Percentiles rank a stretch among this genome's conserved stretches.
Evolutionary conservation across 1,140 invertebrate species (phyloP).

Genomic region (Proctacanthus coquilletti): DNA sequence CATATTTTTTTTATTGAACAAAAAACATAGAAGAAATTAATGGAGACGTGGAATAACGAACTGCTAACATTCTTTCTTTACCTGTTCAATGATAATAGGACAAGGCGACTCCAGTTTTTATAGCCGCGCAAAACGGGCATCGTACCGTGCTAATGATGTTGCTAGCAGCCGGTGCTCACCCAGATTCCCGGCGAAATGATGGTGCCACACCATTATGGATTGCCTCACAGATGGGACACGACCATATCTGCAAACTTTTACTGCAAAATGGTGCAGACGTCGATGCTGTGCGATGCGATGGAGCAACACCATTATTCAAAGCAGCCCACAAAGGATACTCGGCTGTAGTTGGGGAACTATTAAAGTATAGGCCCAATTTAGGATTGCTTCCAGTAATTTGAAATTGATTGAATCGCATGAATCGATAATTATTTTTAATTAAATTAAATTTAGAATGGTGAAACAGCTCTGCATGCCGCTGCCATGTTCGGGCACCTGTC

Average conservation of each 20-base stretch:
- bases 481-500: conserved; percentile 72
- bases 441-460: conserved; percentile 58
- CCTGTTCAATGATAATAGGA: too few relatives aligned
- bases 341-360: conserved; percentile 67
- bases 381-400: conserved; percentile 60
- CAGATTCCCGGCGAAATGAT: conserved; percentile 57
- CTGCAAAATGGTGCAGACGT: conserved; percentile 60
- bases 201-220: conserved; percentile 85
- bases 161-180: conserved; percentile 48
- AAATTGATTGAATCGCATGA: background rate
- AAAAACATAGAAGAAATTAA: too few relatives aligned
- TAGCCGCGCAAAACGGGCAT: conserved; percentile 83
- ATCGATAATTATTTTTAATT: conserved; percentile 2
- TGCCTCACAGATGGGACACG: conserved; percentile 82
- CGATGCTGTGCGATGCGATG: conserved; percentile 70
- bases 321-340: conserved; percentile 84
- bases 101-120: conserved; percentile 72
- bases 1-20: too few relatives aligned
- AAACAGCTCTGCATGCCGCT: conserved; percentile 76
- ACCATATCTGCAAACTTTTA: conserved; percentile 60
- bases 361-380: conserved; percentile 66
- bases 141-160: conserved; percentile 53
- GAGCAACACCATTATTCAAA: conserved; percentile 82
- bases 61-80: too few relatives aligned
- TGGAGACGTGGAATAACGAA: too few relatives aligned